Percentiles rank a stretch among this genome's conserved stretches.
phyloP scores from a whole-genome alignment of 2,797 vertebrate species.

The Phataginus tricuspis region DNA sequence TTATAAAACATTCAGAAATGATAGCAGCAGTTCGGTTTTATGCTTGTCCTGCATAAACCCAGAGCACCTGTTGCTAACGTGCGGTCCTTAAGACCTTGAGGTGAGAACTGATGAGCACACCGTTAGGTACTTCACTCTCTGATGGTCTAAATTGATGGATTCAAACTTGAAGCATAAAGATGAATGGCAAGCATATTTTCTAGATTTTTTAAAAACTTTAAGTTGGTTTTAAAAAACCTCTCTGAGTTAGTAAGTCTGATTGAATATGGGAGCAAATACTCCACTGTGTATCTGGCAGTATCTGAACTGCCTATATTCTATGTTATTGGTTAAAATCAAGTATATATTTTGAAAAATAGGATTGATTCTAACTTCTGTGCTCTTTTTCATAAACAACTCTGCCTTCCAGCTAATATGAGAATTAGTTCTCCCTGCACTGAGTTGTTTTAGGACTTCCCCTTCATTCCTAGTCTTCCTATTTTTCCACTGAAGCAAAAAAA shows the following conservation, averaged over 20 bases:
- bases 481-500: background rate
- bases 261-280: background rate
- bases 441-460: background rate
- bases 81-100: background rate
- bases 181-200: background rate
- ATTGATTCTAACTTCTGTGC: background rate
- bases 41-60: background rate
- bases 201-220: background rate
- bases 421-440: background rate
- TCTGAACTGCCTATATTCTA: background rate
- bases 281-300: background rate
- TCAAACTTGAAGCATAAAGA: background rate
- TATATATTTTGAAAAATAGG: background rate
- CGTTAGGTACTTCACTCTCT: background rate
- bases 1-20: conserved; percentile 8
- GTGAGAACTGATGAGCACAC: background rate
- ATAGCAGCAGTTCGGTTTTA: background rate
- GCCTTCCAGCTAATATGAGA: background rate
- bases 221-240: background rate
- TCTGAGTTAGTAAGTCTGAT: background rate
- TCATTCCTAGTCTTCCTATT: background rate
- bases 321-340: background rate
- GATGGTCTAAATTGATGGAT: background rate
- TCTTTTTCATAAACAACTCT: background rate
- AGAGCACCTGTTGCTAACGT: background rate